phyloP scores from a whole-genome alignment of 1,140 invertebrate genomes.

The Drosophila ohnishii region DNA sequence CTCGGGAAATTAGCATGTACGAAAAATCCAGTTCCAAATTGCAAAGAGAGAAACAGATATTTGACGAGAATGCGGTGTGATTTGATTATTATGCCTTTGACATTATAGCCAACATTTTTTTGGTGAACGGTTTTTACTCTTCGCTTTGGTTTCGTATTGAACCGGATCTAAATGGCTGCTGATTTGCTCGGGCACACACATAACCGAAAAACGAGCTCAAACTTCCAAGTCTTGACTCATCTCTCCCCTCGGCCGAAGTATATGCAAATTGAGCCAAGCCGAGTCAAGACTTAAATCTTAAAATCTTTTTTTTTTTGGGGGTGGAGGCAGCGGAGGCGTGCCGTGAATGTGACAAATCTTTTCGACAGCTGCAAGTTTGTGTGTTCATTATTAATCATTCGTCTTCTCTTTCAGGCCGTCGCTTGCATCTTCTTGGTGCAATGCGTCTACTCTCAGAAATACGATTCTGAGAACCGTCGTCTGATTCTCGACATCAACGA shows the following conservation, averaged over 20 bases:
- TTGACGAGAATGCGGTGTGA: constrained; percentile 46
- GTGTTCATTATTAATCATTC: constrained; percentile 33
- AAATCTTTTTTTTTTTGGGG: constrained; percentile 1
- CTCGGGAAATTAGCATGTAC: constrained; percentile 42
- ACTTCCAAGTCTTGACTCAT: constrained; percentile 49
- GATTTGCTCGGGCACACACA: constrained; percentile 53
- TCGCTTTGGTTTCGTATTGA: constrained; percentile 57
- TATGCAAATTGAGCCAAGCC: constrained; percentile 54
- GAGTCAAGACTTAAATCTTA: constrained; percentile 23
- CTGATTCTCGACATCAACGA: constrained; percentile 87
- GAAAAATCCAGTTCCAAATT: constrained; percentile 40
- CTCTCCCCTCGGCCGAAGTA: constrained; percentile 22
- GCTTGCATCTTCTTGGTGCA: constrained; percentile 80
- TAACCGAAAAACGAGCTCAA: constrained; percentile 41
- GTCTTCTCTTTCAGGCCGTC: constrained; percentile 61
- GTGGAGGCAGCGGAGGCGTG: constrained; percentile 29
- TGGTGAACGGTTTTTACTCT: constrained; percentile 36
- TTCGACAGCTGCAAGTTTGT: constrained; percentile 23
- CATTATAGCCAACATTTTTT: constrained; percentile 56
- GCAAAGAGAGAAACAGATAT: not conserved
- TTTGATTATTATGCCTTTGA: constrained; percentile 70
- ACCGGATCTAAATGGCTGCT: constrained; percentile 72
- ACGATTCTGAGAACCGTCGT: constrained; percentile 80
- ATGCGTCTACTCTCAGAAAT: constrained; percentile 79
- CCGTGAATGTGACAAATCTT: constrained; percentile 46